phyloP scores from a whole-genome alignment of 2,888 invertebrate species.

The Rotaria macrura region DNA sequence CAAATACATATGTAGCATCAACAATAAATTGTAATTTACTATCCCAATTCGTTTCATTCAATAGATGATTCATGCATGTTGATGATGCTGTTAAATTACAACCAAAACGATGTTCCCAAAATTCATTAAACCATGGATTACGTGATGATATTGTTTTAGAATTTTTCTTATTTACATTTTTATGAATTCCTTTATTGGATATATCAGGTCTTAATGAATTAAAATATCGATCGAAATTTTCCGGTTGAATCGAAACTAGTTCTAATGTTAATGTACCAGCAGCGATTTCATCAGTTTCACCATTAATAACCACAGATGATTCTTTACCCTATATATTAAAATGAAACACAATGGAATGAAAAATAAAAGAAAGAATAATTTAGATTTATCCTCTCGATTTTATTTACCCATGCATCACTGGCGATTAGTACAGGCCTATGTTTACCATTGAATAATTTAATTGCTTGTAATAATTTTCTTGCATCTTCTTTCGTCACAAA shows the following conservation, averaged over 20 bases:
- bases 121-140: constrained; percentile 49
- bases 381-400: not conserved
- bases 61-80: constrained; percentile 11
- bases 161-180: constrained; percentile 59
- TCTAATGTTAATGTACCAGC: constrained; percentile 67
- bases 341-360: not conserved
- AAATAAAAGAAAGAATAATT: not conserved
- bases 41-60: constrained; percentile 42
- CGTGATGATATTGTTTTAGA: constrained; percentile 52
- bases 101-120: constrained; percentile 45
- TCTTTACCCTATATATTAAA: constrained; percentile 55
- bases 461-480: constrained; percentile 57
- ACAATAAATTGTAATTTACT: constrained; percentile 60
- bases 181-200: constrained; percentile 60
- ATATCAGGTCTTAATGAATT: constrained; percentile 44
- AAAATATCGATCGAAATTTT: constrained; percentile 63
- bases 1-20: constrained; percentile 64
- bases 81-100: constrained; percentile 36
- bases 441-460: constrained; percentile 52
- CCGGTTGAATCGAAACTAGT: constrained; percentile 58
- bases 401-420: constrained; percentile 58
- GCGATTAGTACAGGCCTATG: constrained; percentile 58
- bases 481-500: constrained; percentile 67
- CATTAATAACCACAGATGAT: constrained; percentile 58
- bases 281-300: constrained; percentile 57